These are phyloP conservation scores for Myathropa florea DNA, from an alignment of 2,888 invertebrate species.

Conservation along the genomic window DNA sequence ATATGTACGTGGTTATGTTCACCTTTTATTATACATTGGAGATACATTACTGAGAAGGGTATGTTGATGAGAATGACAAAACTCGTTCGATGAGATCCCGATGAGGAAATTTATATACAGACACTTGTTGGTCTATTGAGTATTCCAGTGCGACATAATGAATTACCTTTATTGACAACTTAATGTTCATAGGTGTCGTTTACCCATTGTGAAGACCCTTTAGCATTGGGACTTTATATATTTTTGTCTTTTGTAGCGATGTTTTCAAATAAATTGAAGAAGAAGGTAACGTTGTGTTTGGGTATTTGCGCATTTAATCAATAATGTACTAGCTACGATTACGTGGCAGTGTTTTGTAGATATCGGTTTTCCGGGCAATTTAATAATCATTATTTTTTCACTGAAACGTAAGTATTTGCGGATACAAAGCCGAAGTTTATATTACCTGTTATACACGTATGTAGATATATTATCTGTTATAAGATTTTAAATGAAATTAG, in stretches of 20 bases:
- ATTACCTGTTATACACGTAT: no score
- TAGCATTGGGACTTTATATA: slow-evolving; percentile 54
- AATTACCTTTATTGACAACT: slow-evolving; percentile 81
- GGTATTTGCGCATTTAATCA: slow-evolving; percentile 66
- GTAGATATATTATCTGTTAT: not conserved
- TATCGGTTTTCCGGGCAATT: slow-evolving; percentile 61
- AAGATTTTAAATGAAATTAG: not conserved
- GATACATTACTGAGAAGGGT: slow-evolving; percentile 74
- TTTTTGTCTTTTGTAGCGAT: slow-evolving; percentile 55
- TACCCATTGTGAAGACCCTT: slow-evolving; percentile 52
- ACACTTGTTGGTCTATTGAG: slow-evolving; percentile 76
- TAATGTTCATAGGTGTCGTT: slow-evolving; percentile 80
- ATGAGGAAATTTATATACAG: slow-evolving; percentile 69
- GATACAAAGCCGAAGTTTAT: not conserved
- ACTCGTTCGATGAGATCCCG: slow-evolving; percentile 65
- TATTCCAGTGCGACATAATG: slow-evolving; percentile 79
- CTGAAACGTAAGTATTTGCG: not conserved
- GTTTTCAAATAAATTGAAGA: slow-evolving; percentile 50
- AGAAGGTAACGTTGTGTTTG: slow-evolving; percentile 35
- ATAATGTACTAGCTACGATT: slow-evolving; percentile 63
- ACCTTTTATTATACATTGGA: slow-evolving; percentile 76
- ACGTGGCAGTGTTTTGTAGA: slow-evolving; percentile 40
- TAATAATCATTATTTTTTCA: slow-evolving; percentile 58
- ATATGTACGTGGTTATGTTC: slow-evolving; percentile 26
- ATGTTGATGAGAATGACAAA: slow-evolving; percentile 60